Evolutionary conservation across 2,113 vertebrate genomes (phyloP).

Genomic region (Nothobranchius furzeri): DNA sequence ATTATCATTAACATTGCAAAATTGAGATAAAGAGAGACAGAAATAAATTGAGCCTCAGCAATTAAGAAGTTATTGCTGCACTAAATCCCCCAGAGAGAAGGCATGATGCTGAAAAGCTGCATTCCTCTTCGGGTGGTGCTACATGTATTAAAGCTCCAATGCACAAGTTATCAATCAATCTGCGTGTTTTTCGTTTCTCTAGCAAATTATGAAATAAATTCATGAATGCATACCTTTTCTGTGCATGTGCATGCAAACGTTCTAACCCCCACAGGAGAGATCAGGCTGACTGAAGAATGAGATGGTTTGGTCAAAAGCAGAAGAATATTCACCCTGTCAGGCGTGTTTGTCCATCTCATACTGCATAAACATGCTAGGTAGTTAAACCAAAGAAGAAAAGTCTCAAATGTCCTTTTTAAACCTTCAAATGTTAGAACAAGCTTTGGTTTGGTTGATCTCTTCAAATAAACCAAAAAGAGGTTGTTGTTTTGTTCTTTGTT

Average conservation of each 20-base stretch:
- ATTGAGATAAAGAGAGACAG: constrained; percentile 60
- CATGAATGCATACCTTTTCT: constrained; percentile 28
- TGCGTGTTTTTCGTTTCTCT: constrained; percentile 13
- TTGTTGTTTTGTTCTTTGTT: too few species aligned
- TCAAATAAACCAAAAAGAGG: too few species aligned
- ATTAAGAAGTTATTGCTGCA: constrained; percentile 69
- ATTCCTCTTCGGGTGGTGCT: constrained; percentile 67
- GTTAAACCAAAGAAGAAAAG: too few species aligned
- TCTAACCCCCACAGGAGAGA: too few species aligned
- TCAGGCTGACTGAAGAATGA: background rate
- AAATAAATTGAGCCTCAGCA: constrained; percentile 49
- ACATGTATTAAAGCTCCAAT: constrained; percentile 38
- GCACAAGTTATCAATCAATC: constrained; percentile 29
- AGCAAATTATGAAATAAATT: constrained; percentile 43
- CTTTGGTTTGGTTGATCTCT: too few species aligned
- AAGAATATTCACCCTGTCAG: background rate
- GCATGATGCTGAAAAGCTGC: constrained; percentile 48
- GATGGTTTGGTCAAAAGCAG: background rate
- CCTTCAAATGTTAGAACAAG: too few species aligned
- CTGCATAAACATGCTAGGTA: too few species aligned
- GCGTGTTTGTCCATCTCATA: too few species aligned
- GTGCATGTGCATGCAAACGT: constrained; percentile 27
- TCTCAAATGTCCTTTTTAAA: too few species aligned
- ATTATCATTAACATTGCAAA: constrained; percentile 63
- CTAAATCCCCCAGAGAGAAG: constrained; percentile 64